Evolutionary conservation across 2,797 vertebrate genomes (phyloP), one percentile per base, ranked within the genome.

Genomic region (Monodelphis domestica): DNA sequence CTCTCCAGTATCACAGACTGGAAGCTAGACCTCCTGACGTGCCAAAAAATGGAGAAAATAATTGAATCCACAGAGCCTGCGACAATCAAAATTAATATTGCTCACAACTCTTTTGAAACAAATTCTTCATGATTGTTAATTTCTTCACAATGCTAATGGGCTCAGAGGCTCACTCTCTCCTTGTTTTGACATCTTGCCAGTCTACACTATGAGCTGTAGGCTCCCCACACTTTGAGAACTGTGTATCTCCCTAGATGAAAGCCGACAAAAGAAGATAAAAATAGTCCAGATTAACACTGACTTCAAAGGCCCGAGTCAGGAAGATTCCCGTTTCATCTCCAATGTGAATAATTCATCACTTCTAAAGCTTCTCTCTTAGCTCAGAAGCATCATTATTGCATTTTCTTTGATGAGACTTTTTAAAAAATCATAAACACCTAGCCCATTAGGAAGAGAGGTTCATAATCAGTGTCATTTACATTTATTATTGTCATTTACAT

Each of bases 261-360:
- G 96, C 89, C 92, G 96, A 94, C 90, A 94, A 94, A 95, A 70
- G 92, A 90, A 95, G 94, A 96, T 97, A 97, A 98, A 97, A 98
- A 97, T 97, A 98, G 97, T 97, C 94, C 97, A 97, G 17, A 96
- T 97, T 96, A 98, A 95, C 0, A 24, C 95, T 88, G 97, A 78
- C 97, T 97, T 98, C 97, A 97, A 97, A 98, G 97, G 97, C 96
- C 96, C 92, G 93, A 95, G 93, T 95, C 96, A 91, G 93, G 96
- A 95, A 97, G 97, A 93, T 97, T 94, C 88, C 94, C 0, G 95
- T 93, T 97, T 98, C 97, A 95, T 97, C 97, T 95, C 94, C 7
- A 95, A 57, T 95, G 96, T 98, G 98, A 98, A 98, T 98, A 98
- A 98, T 98, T 98, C 95, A 98, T 97, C 21, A 89, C 89, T 97